A percentile compares a stretch with the other conserved stretches of the same genome.
These are phyloP conservation scores for Acropora yongei DNA, from an alignment of 64 coral and sea anemone genomes.

Conservation along the genomic window DNA sequence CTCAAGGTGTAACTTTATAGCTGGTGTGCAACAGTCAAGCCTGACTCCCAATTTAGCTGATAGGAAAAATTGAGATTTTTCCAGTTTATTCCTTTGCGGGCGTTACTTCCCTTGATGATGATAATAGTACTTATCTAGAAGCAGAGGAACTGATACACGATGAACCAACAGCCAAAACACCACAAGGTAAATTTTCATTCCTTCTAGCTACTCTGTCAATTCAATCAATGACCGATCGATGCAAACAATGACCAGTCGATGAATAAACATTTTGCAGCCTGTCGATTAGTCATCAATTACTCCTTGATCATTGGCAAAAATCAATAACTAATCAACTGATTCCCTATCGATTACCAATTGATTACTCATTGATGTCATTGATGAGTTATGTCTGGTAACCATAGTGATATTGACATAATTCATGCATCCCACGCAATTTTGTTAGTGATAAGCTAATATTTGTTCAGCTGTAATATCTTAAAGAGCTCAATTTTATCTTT, in stretches of 20 bases:
- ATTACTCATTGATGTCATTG: no score
- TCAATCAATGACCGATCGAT: slow-evolving; percentile 3
- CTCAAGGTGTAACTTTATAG: not conserved
- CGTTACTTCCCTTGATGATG: not conserved
- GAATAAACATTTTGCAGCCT: not conserved
- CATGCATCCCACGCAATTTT: no score
- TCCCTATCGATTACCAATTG: no score
- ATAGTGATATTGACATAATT: no score
- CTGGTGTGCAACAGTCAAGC: not conserved
- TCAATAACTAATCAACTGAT: not conserved
- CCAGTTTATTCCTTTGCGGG: not conserved
- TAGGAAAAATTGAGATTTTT: not conserved
- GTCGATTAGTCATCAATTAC: slow-evolving; percentile 27
- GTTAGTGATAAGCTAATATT: no score
- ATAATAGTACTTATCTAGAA: not conserved
- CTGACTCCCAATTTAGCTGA: not conserved
- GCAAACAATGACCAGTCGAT: not conserved
- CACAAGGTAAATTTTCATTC: not conserved
- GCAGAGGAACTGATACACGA: not conserved
- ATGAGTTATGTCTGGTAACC: no score
- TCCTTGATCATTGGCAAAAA: slow-evolving; percentile 33
- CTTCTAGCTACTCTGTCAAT: not conserved
- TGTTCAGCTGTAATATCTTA: not conserved
- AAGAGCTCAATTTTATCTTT: not conserved
- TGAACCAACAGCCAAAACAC: not conserved